Evolutionary conservation across 2,797 vertebrate species (phyloP), one percentile per base, ranked within the genome.

Genomic region (Pyrrhura leucotis): DNA sequence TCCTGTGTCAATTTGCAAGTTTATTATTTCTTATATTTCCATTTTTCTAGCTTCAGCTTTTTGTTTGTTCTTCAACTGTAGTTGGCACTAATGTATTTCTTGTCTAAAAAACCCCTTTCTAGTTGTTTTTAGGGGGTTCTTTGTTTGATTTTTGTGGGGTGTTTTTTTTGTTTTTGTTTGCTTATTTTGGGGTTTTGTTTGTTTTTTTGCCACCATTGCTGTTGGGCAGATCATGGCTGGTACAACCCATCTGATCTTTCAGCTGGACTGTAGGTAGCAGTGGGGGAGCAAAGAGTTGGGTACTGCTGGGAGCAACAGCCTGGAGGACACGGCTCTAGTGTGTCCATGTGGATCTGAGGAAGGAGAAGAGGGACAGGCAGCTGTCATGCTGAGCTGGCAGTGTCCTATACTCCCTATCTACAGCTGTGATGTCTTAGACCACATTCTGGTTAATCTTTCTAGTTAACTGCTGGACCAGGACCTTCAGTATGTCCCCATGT

Each of bases 371-470:
- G 40, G 10, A 25, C 3, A 1, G 4, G 5, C 1, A n/a, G 69
- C 25, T 71, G 29, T 51, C 5, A 3, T 1, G 1, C 22, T 0
- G 1, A 56, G 73, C 65, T 31, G 16, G 12, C 2, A 1, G 2
- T 35, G 42, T 20, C 42, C 40, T 40, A 1, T 29, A 17, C 12
- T 37, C 28, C 44, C 25, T 8, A 2, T 6, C 47, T 35, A 3
- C 37, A 61, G 28, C 39, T 1, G 0, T 14, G 56, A 16, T 12
- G 12, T 7, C 12, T 26, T n/a, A n/a, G 33, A n/a, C 10, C 21
- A 10, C 0, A 0, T 53, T 65, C 42, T 37, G 19, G 4, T 65
- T 71, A 18, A 17, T 40, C 53, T 56, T 47, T 51, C 44, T 28
- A 19, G 23, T 5, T 85, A 62, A 16, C n/a, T n/a, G 14, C 39